Evolutionary conservation across 2,113 vertebrate genomes (phyloP), one percentile per base, ranked within the genome.

Genomic region (Paracyprichromis sp.): DNA sequence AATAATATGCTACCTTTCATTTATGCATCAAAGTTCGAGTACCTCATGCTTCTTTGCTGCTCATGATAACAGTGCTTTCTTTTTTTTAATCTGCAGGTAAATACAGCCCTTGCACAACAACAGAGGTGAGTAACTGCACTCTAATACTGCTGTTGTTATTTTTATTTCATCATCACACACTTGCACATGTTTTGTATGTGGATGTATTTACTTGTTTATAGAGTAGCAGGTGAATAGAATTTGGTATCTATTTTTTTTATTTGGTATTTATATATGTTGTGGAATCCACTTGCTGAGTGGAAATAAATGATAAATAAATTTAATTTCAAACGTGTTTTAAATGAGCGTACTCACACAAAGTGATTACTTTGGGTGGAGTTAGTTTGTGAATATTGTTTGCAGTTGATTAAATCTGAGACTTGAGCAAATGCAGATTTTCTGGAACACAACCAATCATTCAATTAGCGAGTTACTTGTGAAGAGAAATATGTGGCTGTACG

Each of bases 121-220:
- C 97, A 92, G 97, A 98, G 98, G 98, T 99, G 96, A 98, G 97
- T 95, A 80, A 54, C 36, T 52, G 16, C 82, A 13, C 38, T 88
- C 16, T 45, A 45, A 11, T 63, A 36, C 57, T 82, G 4, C 31
- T 83, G 24, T 82, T 31, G 4, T 66, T 43, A 16, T 2, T 79
- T 85, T 14, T 76, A 26, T 88, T 83, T 90, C 54, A 34, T 52
- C n/a, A 80, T 40, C 9, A 57, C 29, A 73, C 36, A 79, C 34
- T 2, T 50, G 3, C 57, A 83, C 38, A 80, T 26, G 38, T 38
- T 40, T 56, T 79, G 56, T 29, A 14, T 59, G 59, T 47, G 53
- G 50, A 38, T 9, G 24, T 61, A 59, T 83, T 66, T 71, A 17
- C 24, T 53, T 63, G 9, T 52, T 13, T 57, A 31, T 38, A 13